Base-by-base conservation (phyloP, 2,888 invertebrate species). In the Hemicrepidius hirtus region DNA sequence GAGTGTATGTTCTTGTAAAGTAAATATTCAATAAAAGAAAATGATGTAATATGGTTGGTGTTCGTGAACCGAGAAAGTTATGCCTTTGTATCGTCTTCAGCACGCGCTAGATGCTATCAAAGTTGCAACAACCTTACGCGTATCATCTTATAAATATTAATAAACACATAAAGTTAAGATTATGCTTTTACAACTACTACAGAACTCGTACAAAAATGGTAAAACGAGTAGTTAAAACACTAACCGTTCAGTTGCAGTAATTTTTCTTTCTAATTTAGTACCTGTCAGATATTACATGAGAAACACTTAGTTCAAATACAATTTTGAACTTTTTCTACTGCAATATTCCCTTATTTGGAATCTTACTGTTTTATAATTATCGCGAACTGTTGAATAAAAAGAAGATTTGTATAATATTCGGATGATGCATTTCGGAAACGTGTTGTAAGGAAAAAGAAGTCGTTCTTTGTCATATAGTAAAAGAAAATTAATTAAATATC, bases 121-220 rank as follows among this genome's bases (percentile, higher is more conserved):
- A 57, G 55, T 57, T 57, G 55, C 28, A 35, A 37, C 32, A 37
- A 32, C 37, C 57, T 57, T 57, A 37, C 32, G 37, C 37, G 57
- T 37, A 37, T 37, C 57, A 18, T 57, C 57, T 57, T 37, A 57
- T 57, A 57, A 57, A 57, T 57, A 57, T 57, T 57, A 57, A 57
- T 57, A 57, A 32, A 18, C 37, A 20, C 37, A 37, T 57, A 57
- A 57, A 37, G 12, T 57, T 57, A 20, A 37, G 35, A 20, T 57
- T 57, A 57, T 57, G 57, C 37, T 18, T 57, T 37, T 57, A 57
- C 57, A 21, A 37, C 37, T 20, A 20, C 37, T 37, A 20, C 37
- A 35, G 7, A 18, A 10, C 35, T 57, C 0, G 4, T 44, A 35
- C 37, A 57, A 37, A 37, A 37, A 57, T 57, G 35, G 35, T 37